Evolutionary conservation across 2,113 vertebrate genomes (phyloP).

Genomic region (Albula glossodonta): DNA sequence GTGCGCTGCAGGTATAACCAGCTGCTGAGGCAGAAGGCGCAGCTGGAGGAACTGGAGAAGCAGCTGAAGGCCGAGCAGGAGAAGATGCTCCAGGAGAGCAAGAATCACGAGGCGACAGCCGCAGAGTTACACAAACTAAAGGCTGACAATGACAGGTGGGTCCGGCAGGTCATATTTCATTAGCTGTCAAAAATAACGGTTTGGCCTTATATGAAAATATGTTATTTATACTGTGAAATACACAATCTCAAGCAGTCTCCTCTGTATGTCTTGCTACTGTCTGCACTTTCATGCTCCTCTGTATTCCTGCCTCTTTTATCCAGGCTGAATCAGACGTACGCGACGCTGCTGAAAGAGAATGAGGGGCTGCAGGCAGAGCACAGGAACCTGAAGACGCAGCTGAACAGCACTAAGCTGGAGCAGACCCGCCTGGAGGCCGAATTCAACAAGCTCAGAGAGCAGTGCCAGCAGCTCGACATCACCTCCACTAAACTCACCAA

Average conservation of each 20-base stretch:
- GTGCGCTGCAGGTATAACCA: conserved; percentile 63
- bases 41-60: conserved; percentile 75
- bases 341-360: conserved; percentile 76
- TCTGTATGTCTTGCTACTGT: background rate
- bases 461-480: conserved; percentile 89
- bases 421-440: conserved; percentile 80
- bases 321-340: conserved; percentile 81
- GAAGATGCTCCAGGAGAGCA: conserved; percentile 62
- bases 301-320: rapidly evolving
- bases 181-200: background rate
- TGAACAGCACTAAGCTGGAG: conserved; percentile 83
- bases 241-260: background rate
- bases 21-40: conserved; percentile 68
- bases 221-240: background rate
- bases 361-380: conserved; percentile 80
- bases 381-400: conserved; percentile 81
- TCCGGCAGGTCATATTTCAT: background rate
- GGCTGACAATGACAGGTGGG: conserved; percentile 76
- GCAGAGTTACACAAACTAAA: conserved; percentile 75
- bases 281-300: background rate
- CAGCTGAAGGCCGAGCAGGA: conserved; percentile 66
- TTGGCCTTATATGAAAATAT: background rate
- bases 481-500: conserved; percentile 90
- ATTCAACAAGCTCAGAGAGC: conserved; percentile 85
- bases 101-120: conserved; percentile 64